Evolutionary conservation across 2,888 invertebrate species (phyloP).

Genomic region (Nezara viridula): DNA sequence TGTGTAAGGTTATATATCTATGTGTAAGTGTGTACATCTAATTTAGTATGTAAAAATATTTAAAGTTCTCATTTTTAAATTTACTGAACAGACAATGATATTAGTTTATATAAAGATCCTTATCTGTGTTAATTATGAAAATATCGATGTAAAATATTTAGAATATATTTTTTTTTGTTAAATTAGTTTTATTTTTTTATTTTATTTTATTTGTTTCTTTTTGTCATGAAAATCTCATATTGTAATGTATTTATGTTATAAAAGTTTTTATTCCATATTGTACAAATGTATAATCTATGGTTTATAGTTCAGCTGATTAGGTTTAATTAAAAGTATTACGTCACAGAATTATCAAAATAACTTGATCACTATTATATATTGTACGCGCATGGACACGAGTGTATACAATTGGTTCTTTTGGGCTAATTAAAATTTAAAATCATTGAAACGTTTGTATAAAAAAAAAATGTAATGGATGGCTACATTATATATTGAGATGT

Average conservation of each 20-base stretch:
- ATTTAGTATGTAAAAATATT: slow-evolving; percentile 39
- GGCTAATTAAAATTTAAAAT: neutral
- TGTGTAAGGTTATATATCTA: neutral
- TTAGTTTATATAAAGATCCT: slow-evolving; percentile 38
- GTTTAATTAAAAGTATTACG: slow-evolving; percentile 17
- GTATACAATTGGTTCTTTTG: neutral
- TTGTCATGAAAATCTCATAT: slow-evolving; percentile 6
- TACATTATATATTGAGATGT: slow-evolving; percentile 37
- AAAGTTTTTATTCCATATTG: slow-evolving; percentile 2
- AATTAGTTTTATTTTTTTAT: slow-evolving; percentile 44
- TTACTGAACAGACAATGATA: slow-evolving; percentile 19
- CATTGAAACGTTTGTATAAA: neutral
- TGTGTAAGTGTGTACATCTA: neutral
- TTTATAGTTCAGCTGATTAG: neutral
- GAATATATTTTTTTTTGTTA: slow-evolving; percentile 1
- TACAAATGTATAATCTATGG: slow-evolving; percentile 39
- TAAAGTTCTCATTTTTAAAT: slow-evolving; percentile 39
- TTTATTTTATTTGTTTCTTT: neutral
- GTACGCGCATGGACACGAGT: neutral
- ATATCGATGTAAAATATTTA: slow-evolving; percentile 30
- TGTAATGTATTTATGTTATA: slow-evolving; percentile 32
- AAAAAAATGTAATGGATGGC: neutral
- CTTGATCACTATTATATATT: neutral
- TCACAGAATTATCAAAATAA: neutral
- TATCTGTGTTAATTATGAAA: slow-evolving; percentile 43